Conservation (phyloP, 2,113 vertebrate genomes). For the Protobothrops flavoviridis region DNA sequence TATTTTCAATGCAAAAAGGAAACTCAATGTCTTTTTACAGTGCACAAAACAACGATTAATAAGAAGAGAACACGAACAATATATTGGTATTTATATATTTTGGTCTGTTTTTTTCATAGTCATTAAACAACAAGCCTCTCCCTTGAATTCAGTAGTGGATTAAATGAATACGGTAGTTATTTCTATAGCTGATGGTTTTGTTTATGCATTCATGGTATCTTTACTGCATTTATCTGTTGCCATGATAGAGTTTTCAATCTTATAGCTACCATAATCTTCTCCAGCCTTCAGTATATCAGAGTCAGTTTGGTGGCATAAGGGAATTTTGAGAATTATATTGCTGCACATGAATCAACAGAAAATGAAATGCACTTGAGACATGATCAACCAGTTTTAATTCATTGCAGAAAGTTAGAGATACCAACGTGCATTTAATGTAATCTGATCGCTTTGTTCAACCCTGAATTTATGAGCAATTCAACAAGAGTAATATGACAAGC, state of each 20-base stretch:
- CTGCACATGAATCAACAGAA: slow-evolving; percentile 89
- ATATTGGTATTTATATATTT: slow-evolving; percentile 70
- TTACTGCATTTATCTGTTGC: slow-evolving; percentile 81
- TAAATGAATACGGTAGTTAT: slow-evolving; percentile 76
- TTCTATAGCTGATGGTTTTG: slow-evolving; percentile 79
- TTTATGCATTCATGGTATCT: slow-evolving; percentile 88
- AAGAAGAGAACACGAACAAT: slow-evolving; percentile 53
- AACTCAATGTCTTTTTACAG: slow-evolving; percentile 48
- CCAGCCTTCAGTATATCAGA: slow-evolving; percentile 77
- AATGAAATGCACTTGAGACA: slow-evolving; percentile 93
- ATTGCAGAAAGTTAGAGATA: slow-evolving; percentile 85
- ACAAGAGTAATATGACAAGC: slow-evolving; percentile 77
- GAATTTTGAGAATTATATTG: slow-evolving; percentile 92
- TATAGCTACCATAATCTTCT: slow-evolving; percentile 83
- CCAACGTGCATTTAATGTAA: slow-evolving; percentile 92
- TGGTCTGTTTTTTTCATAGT: slow-evolving; percentile 75
- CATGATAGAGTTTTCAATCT: slow-evolving; percentile 83
- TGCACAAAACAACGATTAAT: slow-evolving; percentile 53
- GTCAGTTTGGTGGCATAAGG: slow-evolving; percentile 81
- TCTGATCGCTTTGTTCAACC: slow-evolving; percentile 87
- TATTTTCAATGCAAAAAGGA: slow-evolving; percentile 43
- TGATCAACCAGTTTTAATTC: slow-evolving; percentile 93
- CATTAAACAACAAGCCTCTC: slow-evolving; percentile 68
- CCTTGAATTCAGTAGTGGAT: slow-evolving; percentile 73
- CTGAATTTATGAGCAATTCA: slow-evolving; percentile 84